Evolutionary conservation across 2,113 vertebrate species (phyloP), one percentile per base, ranked within the genome.

Genomic region (Sprattus sprattus): DNA sequence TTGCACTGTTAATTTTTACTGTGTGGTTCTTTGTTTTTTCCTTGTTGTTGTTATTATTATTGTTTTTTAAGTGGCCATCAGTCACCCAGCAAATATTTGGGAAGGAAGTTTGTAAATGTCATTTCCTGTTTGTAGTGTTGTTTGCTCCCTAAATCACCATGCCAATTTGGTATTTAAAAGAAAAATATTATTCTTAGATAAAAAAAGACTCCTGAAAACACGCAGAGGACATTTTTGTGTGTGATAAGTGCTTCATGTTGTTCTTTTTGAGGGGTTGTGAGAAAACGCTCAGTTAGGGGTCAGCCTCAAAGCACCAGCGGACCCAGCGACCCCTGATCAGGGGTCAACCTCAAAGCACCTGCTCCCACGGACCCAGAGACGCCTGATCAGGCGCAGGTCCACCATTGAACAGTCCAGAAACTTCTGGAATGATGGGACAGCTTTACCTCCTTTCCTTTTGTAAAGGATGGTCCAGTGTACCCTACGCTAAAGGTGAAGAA

Each of bases 181-280:
- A 91, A 91, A 95, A 94, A 92, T 91, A 92, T 93, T 95, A 90
- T 94, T 93, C 88, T 91, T 90, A 80, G 91, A 93, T 90, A 87
- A 92, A 90, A 90, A 93, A 90, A 46, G 88, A 90, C 88, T 75
- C 88, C 89, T 87, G 87, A 89, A 92, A 93, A 92, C 88, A 92
- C 88, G 88, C 89, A 89, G 88, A 81, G 92, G 93, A 95, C 90
- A 78, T 78, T 78, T 88, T 25, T 57, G 88, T 93, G 80, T 89
- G 83, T 86, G 82, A 85, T 78, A 85, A 85, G 46, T 28, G 83
- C 80, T 32, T 52, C 22, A 22, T 16, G 20, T 15, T 32, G 60
- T 50, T 86, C 49, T 18, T 85, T 82, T 45, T 15, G 45, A 11
- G n/a, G 25, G 46, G 46, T 11, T 81, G 60, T 57, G 81, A 82